Conservation (phyloP, 1,140 invertebrate species). For the Drosophila oshimai region DNA sequence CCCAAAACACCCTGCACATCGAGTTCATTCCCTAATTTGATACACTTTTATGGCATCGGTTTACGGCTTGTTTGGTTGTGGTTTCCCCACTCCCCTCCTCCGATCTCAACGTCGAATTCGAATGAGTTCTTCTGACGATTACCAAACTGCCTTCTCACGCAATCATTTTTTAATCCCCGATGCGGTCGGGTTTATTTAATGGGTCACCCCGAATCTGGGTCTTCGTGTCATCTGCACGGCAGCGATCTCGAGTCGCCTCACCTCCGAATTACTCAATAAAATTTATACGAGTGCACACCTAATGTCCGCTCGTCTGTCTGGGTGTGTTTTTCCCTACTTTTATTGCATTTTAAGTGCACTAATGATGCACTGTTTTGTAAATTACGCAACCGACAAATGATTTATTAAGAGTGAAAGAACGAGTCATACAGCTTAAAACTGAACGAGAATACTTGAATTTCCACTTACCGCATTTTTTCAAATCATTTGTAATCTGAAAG, state of each 20-base stretch:
- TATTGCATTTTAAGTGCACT: slow-evolving; percentile 72
- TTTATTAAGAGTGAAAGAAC: slow-evolving; percentile 38
- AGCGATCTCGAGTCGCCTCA: slow-evolving; percentile 38
- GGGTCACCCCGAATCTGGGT: slow-evolving; percentile 49
- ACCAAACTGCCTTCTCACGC: slow-evolving; percentile 80
- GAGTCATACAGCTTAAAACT: slow-evolving; percentile 15
- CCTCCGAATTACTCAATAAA: slow-evolving; percentile 69
- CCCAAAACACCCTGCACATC: slow-evolving; percentile 37
- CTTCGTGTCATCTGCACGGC: slow-evolving; percentile 42
- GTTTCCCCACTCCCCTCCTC: slow-evolving; percentile 41
- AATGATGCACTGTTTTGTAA: slow-evolving; percentile 62
- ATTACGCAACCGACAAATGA: slow-evolving; percentile 59
- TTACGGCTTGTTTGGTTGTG: slow-evolving; percentile 74
- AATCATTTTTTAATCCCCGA: slow-evolving; percentile 79
- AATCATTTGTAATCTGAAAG: not conserved
- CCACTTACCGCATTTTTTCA: not conserved
- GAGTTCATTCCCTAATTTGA: slow-evolving; percentile 75
- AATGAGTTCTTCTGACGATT: slow-evolving; percentile 71
- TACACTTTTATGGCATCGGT: slow-evolving; percentile 71
- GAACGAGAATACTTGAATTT: not conserved
- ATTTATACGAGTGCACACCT: slow-evolving; percentile 60
- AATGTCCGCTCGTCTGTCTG: slow-evolving; percentile 18
- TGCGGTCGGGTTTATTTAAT: slow-evolving; percentile 69
- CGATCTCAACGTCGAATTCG: too few relatives aligned
- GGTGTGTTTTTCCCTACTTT: slow-evolving; percentile 23